Percentiles rank a stretch among this genome's conserved stretches.
phyloP scores from a whole-genome alignment of 2,888 invertebrate species.

The Eustalomyia histrio region DNA sequence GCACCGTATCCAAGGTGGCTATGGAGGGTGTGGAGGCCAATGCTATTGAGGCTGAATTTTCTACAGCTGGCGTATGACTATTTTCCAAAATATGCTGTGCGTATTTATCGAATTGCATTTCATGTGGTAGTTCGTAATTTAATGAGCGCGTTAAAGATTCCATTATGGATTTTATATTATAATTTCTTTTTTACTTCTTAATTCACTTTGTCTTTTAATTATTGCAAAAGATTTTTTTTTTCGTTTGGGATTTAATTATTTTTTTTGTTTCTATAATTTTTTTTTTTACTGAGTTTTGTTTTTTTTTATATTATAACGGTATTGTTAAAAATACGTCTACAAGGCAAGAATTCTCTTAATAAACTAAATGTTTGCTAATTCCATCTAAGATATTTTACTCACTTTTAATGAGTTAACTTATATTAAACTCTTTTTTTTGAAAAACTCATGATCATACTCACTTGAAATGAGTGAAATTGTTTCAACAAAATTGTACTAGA shows the following conservation, averaged over 20 bases:
- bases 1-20: slow-evolving; percentile 67
- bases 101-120: slow-evolving; percentile 76
- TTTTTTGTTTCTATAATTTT: slow-evolving; percentile 25
- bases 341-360: slow-evolving; percentile 50
- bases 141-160: slow-evolving; percentile 75
- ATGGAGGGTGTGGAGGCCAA: slow-evolving; percentile 73
- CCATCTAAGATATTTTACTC: slow-evolving; percentile 37
- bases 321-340: slow-evolving; percentile 23
- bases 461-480: slow-evolving; percentile 26
- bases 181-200: slow-evolving; percentile 30
- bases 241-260: slow-evolving; percentile 28
- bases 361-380: slow-evolving; percentile 43
- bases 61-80: slow-evolving; percentile 61
- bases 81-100: slow-evolving; percentile 74
- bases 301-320: slow-evolving; percentile 19
- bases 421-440: neutral
- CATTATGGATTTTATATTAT: slow-evolving; percentile 69
- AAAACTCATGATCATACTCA: slow-evolving; percentile 18
- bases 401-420: slow-evolving; percentile 26
- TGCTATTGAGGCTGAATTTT: slow-evolving; percentile 56
- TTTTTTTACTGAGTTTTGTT: slow-evolving; percentile 33
- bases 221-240: slow-evolving; percentile 26
- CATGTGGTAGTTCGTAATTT: slow-evolving; percentile 76
- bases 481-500: slow-evolving; percentile 53
- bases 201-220: slow-evolving; percentile 9